A percentile compares a stretch with the other conserved stretches of the same genome.
Conservation (phyloP, 2,888 invertebrate species). For the Ormyrus pomaceus region DNA sequence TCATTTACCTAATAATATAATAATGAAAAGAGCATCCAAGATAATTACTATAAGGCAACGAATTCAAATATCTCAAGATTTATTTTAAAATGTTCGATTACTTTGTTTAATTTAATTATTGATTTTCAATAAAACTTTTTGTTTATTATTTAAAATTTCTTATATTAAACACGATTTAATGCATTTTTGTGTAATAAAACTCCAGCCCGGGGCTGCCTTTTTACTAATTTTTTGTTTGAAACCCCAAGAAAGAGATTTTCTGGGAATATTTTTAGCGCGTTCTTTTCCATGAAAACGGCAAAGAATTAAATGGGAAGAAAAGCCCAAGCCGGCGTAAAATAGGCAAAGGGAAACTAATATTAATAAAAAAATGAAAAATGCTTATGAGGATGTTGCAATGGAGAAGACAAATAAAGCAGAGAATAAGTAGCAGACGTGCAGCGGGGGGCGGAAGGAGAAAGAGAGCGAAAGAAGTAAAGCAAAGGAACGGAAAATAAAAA, state of each 20-base stretch:
- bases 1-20: too few relatives aligned
- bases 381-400: constrained; percentile 20
- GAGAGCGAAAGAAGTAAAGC: not conserved
- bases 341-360: constrained; percentile 11
- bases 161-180: too few relatives aligned
- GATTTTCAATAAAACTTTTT: too few relatives aligned
- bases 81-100: too few relatives aligned
- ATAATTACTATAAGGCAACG: too few relatives aligned
- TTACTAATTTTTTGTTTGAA: not conserved
- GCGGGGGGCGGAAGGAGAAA: not conserved
- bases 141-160: too few relatives aligned
- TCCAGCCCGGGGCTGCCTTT: too few relatives aligned
- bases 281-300: not conserved
- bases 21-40: too few relatives aligned
- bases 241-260: not conserved
- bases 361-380: constrained; percentile 36
- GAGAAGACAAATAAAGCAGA: constrained; percentile 30
- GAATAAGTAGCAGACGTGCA: constrained; percentile 13
- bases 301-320: not conserved
- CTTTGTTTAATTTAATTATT: too few relatives aligned
- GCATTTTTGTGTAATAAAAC: too few relatives aligned
- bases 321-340: not conserved
- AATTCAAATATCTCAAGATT: too few relatives aligned
- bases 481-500: constrained; percentile 7
- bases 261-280: not conserved